These are phyloP conservation scores for Paralvinella palmiformis DNA, from an alignment of 1,140 invertebrate species.

Conservation along the genomic window DNA sequence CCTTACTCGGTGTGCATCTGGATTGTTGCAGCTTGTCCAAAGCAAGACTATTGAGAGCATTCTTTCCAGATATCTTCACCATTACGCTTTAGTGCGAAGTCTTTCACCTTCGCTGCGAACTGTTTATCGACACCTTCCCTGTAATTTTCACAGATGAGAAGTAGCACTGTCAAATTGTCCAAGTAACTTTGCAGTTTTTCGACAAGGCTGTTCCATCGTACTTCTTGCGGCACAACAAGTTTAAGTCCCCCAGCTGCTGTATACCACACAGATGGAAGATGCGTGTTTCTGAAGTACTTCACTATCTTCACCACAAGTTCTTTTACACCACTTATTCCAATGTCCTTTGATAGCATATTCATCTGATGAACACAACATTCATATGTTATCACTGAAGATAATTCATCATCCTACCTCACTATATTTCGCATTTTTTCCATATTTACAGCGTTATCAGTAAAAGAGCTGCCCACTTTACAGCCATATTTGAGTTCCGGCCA, in stretches of 20 bases:
- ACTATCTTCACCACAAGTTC: conserved; percentile 9
- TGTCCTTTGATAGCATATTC: conserved; percentile 8
- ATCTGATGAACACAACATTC: conserved; percentile 7
- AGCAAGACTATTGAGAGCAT: conserved; percentile 4
- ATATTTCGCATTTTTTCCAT: conserved; percentile 1
- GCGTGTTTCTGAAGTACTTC: conserved; percentile 9
- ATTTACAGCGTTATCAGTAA: neutral
- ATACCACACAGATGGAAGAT: conserved; percentile 3
- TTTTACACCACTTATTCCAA: conserved; percentile 5
- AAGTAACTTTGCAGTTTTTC: conserved; percentile 9
- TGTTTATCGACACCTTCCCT: conserved; percentile 5
- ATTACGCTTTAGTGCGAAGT: too few species aligned
- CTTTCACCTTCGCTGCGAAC: too few species aligned
- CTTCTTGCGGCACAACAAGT: conserved; percentile 7
- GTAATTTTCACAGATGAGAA: neutral
- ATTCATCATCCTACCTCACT: conserved; percentile 3
- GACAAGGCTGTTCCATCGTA: conserved; percentile 4
- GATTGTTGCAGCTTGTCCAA: conserved; percentile 8
- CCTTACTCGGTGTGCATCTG: conserved; percentile 6
- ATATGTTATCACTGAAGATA: neutral
- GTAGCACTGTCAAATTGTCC: neutral
- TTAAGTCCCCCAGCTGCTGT: conserved; percentile 1
- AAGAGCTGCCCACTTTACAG: neutral
- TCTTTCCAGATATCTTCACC: conserved; percentile 9
- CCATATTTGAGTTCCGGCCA: conserved; percentile 6